Evolutionary conservation across 2,888 invertebrate genomes (phyloP).

Genomic region (Lagria hirta): DNA sequence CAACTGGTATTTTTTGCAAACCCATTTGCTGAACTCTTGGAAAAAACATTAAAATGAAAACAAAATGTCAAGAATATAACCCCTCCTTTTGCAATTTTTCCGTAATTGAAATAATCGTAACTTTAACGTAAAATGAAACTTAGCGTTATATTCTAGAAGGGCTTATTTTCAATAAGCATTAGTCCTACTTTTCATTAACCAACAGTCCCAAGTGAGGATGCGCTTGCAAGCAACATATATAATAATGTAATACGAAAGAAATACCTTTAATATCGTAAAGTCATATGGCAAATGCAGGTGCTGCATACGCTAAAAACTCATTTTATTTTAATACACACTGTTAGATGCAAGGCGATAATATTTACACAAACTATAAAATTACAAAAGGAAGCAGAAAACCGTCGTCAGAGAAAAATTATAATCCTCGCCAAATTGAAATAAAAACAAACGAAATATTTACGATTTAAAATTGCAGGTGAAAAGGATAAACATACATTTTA

Average conservation of each 20-base stretch:
- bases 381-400: slow-evolving; percentile 33
- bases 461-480: slow-evolving; percentile 46
- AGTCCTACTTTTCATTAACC: too few species aligned
- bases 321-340: slow-evolving; percentile 33
- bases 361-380: slow-evolving; percentile 38
- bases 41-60: too few species aligned
- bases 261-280: slow-evolving; percentile 19
- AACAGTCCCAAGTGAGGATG: too few species aligned
- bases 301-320: slow-evolving; percentile 25
- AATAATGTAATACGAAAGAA: slow-evolving; percentile 11
- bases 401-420: slow-evolving; percentile 32
- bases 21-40: too few species aligned
- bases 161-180: too few species aligned
- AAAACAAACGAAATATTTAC: slow-evolving; percentile 45
- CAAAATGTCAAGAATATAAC: too few species aligned
- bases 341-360: slow-evolving; percentile 41
- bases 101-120: too few species aligned
- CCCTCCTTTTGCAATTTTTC: too few species aligned
- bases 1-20: too few species aligned
- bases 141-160: too few species aligned
- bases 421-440: slow-evolving; percentile 37
- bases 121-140: too few species aligned
- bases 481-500: slow-evolving; percentile 41
- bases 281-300: slow-evolving; percentile 31
- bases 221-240: neutral